Percentiles rank a stretch among this genome's conserved stretches.
phyloP scores from a whole-genome alignment of 2,113 vertebrate genomes.

The Hyaena hyaena region DNA sequence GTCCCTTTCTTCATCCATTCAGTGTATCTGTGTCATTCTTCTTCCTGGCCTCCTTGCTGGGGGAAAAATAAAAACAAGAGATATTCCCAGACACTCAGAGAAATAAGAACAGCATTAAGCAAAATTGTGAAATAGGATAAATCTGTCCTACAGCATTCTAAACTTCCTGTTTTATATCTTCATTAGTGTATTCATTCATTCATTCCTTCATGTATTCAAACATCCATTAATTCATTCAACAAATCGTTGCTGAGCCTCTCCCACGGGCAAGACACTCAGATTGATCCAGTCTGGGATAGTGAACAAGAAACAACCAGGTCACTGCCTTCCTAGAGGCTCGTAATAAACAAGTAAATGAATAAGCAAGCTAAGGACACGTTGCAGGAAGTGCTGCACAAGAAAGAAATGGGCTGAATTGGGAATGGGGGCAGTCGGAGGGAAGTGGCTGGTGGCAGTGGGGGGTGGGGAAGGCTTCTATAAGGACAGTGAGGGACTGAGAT shows the following conservation, averaged over 20 bases:
- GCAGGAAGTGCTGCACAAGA: background rate
- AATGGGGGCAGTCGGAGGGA: fast-evolving
- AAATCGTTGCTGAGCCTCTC: background rate
- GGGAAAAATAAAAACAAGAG: background rate
- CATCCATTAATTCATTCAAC: background rate
- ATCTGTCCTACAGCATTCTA: background rate
- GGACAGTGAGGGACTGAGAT: background rate
- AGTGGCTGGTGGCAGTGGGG: background rate
- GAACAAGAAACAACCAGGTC: background rate
- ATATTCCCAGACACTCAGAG: background rate
- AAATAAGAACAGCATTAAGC: background rate
- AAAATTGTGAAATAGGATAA: background rate
- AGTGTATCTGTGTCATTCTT: background rate
- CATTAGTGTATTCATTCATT: background rate
- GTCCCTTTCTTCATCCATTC: background rate
- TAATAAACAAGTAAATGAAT: background rate
- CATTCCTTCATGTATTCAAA: background rate
- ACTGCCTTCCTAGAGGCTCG: background rate
- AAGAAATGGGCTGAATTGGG: no score
- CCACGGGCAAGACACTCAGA: background rate
- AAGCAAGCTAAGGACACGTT: background rate
- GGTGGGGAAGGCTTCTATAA: background rate
- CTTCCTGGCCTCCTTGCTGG: background rate
- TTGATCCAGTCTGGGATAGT: background rate
- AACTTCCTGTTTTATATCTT: background rate